Evolutionary conservation across 2,888 invertebrate species (phyloP).

Genomic region (Vesta saturnalis): DNA sequence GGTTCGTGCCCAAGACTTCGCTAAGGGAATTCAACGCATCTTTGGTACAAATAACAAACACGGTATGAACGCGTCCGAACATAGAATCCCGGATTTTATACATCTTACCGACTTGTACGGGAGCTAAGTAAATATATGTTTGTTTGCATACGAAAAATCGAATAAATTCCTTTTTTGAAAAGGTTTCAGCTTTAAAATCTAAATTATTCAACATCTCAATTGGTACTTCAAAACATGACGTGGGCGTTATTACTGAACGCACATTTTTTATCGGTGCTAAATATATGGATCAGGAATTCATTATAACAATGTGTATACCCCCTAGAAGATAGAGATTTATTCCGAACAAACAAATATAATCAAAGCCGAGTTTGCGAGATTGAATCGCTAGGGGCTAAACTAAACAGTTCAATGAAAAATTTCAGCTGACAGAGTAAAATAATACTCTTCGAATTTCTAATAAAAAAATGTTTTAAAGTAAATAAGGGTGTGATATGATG

Average conservation of each 20-base stretch:
- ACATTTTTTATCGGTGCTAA: constrained; percentile 22
- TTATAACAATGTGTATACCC: constrained; percentile 36
- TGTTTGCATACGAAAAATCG: constrained; percentile 56
- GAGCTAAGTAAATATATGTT: constrained; percentile 55
- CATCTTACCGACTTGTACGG: constrained; percentile 54
- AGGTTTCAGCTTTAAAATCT: constrained; percentile 23
- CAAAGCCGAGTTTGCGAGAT: constrained; percentile 43
- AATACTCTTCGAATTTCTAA: constrained; percentile 36
- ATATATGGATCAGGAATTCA: constrained; percentile 32
- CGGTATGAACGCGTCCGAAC: constrained; percentile 52
- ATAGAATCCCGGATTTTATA: constrained; percentile 56
- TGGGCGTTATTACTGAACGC: not conserved
- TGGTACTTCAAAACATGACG: constrained; percentile 9
- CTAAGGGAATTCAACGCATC: constrained; percentile 54
- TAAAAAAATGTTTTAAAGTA: constrained; percentile 33
- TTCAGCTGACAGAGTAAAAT: constrained; percentile 37
- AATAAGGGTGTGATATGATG: constrained; percentile 27
- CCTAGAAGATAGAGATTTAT: constrained; percentile 45
- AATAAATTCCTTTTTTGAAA: constrained; percentile 47
- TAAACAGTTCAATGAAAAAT: constrained; percentile 44
- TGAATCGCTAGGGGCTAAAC: constrained; percentile 41
- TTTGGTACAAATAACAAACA: constrained; percentile 55
- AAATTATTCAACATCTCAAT: constrained; percentile 23
- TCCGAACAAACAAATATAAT: constrained; percentile 50
- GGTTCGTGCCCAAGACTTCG: constrained; percentile 53